These are phyloP conservation scores for Pseudobourletiella spinata DNA, from an alignment of 1,140 invertebrate genomes.

Conservation along the genomic window DNA sequence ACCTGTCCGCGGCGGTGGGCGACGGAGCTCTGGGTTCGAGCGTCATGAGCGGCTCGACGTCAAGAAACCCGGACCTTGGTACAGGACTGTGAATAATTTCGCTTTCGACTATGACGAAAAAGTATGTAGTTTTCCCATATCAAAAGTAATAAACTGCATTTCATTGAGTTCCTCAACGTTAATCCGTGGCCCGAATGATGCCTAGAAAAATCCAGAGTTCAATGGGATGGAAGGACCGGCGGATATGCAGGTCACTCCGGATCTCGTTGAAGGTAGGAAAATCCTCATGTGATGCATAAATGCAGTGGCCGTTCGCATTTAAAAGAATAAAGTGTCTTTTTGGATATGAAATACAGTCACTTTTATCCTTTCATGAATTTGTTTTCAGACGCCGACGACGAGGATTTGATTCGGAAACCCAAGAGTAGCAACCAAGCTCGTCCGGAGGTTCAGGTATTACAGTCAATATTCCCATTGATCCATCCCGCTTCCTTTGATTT, in stretches of 20 bases:
- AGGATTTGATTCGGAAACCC: neutral
- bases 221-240: constrained; percentile 10
- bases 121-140: neutral
- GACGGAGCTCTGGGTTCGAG: constrained; percentile 53
- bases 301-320: neutral
- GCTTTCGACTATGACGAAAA: constrained; percentile 42
- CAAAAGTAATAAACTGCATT: neutral
- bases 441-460: no score
- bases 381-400: neutral
- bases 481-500: no score
- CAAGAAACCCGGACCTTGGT: constrained; percentile 83
- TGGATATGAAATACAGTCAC: no score
- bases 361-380: neutral
- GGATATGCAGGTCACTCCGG: constrained; percentile 6
- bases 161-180: neutral
- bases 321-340: no score
- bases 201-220: constrained; percentile 13
- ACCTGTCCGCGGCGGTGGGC: no score
- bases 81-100: constrained; percentile 52
- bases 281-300: neutral
- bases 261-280: neutral
- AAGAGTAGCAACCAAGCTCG: neutral
- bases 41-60: constrained; percentile 78
- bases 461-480: no score
- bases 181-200: neutral